These are phyloP conservation scores for Carduelis carduelis DNA, from an alignment of 2,797 vertebrate genomes.

Conservation along the genomic window DNA sequence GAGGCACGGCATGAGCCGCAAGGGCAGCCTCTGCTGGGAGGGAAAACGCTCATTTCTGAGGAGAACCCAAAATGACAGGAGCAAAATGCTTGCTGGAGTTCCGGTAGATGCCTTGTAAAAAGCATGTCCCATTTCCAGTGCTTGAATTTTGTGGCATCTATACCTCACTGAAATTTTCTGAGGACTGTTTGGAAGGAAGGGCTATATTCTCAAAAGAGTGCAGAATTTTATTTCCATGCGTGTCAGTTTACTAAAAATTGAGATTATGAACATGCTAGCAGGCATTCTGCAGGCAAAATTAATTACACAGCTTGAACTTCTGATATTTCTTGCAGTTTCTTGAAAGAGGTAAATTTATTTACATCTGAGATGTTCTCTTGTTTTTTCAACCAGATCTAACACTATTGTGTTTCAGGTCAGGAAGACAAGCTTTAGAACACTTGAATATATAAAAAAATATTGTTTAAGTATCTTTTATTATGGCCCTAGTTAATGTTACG, in stretches of 20 bases:
- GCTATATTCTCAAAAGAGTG: not conserved
- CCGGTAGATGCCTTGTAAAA: not conserved
- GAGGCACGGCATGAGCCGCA: not conserved
- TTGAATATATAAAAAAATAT: not conserved
- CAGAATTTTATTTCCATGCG: not conserved
- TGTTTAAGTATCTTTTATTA: not conserved
- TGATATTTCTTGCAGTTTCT: not conserved
- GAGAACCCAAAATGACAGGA: not conserved
- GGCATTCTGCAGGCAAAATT: conserved; percentile 33
- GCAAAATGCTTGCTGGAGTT: not conserved
- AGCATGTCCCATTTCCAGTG: not conserved
- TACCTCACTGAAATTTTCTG: not conserved
- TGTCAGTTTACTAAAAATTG: conserved; percentile 35
- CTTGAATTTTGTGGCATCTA: not conserved
- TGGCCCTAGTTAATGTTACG: not conserved
- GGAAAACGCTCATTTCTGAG: not conserved
- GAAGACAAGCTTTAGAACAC: not conserved
- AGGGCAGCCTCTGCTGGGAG: not conserved
- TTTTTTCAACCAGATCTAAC: not conserved
- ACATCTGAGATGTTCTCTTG: not conserved
- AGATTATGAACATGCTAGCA: conserved; percentile 14
- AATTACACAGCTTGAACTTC: not conserved
- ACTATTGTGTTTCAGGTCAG: not conserved
- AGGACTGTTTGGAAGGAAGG: not conserved
- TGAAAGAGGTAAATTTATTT: not conserved